A percentile compares a stretch with the other conserved stretches of the same genome.
Conservation (phyloP, 2,113 vertebrate species). For the Ammospiza caudacuta region DNA sequence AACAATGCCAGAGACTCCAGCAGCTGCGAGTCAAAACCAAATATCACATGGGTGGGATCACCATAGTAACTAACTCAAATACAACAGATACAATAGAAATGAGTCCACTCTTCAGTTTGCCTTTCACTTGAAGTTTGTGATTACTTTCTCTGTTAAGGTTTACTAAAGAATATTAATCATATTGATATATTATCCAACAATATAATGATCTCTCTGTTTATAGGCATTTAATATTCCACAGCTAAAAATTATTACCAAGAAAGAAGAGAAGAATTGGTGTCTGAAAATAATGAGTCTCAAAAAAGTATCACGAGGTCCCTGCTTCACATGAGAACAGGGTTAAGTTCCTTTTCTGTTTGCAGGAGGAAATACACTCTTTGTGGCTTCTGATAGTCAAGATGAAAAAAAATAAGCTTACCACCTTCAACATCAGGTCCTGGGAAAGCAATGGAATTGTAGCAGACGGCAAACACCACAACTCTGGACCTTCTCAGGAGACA, state of each 20-base stretch:
- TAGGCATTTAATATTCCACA: neutral
- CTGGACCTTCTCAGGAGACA: neutral
- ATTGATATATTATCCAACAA: neutral
- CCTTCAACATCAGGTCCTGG: neutral
- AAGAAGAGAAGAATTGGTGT: neutral
- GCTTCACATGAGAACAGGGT: neutral
- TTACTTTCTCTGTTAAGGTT: neutral
- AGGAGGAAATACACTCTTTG: neutral
- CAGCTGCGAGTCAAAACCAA: slow-evolving; percentile 66
- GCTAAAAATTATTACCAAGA: neutral
- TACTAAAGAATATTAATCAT: neutral
- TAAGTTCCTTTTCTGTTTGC: neutral
- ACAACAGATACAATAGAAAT: neutral
- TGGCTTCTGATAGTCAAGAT: neutral
- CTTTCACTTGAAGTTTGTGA: neutral
- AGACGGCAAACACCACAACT: neutral
- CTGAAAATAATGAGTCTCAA: neutral
- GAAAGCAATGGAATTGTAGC: neutral
- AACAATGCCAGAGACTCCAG: slow-evolving; percentile 55
- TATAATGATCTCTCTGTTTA: neutral
- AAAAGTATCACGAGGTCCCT: neutral
- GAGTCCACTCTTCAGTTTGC: neutral
- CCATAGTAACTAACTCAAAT: slow-evolving; percentile 45
- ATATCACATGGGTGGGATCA: slow-evolving; percentile 50
- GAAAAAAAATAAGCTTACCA: neutral